A percentile compares a stretch with the other conserved stretches of the same genome.
Evolutionary conservation across 2,797 vertebrate species (phyloP).

Genomic region (Pampus argenteus): DNA sequence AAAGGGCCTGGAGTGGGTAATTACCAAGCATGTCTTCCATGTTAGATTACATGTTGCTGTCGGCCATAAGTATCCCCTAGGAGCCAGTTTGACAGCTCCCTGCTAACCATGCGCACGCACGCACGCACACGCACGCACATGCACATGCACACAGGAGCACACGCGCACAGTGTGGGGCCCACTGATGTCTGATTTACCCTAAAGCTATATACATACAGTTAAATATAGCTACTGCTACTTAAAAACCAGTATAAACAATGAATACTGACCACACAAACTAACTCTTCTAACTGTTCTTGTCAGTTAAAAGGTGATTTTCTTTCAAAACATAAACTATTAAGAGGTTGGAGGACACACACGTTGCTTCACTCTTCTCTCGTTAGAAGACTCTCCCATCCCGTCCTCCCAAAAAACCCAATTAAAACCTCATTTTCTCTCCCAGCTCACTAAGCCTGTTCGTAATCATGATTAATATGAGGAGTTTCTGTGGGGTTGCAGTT

Average conservation of each 20-base stretch:
- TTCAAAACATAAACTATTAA: constrained; percentile 6
- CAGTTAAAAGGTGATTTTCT: neutral
- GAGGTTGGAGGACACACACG: constrained; percentile 37
- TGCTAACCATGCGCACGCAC: constrained; percentile 51
- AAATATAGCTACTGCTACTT: constrained; percentile 41
- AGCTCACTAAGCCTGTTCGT: constrained; percentile 58
- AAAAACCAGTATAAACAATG: constrained; percentile 7
- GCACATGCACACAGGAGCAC: constrained; percentile 11
- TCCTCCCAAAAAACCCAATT: constrained; percentile 62
- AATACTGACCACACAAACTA: constrained; percentile 28
- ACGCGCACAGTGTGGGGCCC: constrained; percentile 15
- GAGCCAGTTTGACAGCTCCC: constrained; percentile 77
- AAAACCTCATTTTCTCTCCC: constrained; percentile 69
- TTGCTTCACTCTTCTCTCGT: constrained; percentile 7
- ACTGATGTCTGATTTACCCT: constrained; percentile 30
- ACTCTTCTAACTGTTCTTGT: constrained; percentile 12
- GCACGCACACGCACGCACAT: constrained; percentile 16
- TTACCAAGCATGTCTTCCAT: constrained; percentile 82
- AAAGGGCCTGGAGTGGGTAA: constrained; percentile 77
- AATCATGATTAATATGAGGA: constrained; percentile 78
- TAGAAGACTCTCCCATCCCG: constrained; percentile 35
- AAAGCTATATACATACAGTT: constrained; percentile 47
- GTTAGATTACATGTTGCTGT: constrained; percentile 86
- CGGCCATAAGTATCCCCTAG: constrained; percentile 77
- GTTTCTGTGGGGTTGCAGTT: constrained; percentile 47